phyloP scores from a whole-genome alignment of 2,113 vertebrate species.

The Amblyornis subalaris region DNA sequence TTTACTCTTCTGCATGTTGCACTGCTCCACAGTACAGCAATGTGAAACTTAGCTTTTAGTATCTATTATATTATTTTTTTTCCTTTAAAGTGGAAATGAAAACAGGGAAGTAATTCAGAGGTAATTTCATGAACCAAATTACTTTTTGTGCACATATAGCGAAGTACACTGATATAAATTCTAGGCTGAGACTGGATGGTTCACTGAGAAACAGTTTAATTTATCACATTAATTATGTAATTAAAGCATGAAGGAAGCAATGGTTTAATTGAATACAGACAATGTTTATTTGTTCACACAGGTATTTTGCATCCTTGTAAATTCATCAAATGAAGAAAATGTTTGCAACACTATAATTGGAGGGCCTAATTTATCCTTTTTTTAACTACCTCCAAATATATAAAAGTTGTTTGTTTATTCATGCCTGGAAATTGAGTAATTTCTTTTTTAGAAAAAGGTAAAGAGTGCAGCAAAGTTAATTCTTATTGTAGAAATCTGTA shows the following conservation, averaged over 20 bases:
- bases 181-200: not conserved
- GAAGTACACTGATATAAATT: not conserved
- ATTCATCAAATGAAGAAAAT: constrained; percentile 36
- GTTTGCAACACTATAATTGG: constrained; percentile 20
- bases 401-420: constrained; percentile 47
- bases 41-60: not conserved
- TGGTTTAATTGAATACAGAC: constrained; percentile 43
- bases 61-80: not conserved
- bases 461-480: constrained; percentile 4
- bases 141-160: constrained; percentile 20
- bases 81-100: not conserved
- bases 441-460: not conserved
- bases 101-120: not conserved
- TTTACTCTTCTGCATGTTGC: not conserved
- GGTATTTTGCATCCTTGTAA: constrained; percentile 35
- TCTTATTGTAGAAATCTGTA: not conserved
- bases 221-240: constrained; percentile 57
- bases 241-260: constrained; percentile 21
- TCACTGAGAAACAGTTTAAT: constrained; percentile 35
- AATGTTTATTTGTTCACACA: constrained; percentile 34
- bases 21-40: not conserved
- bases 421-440: constrained; percentile 18
- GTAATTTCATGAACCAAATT: not conserved
- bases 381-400: constrained; percentile 35
- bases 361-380: constrained; percentile 32